A percentile compares a stretch with the other conserved stretches of the same genome.
Conservation (phyloP, 2,888 invertebrate species). For the Cryptophagus acutangulus region DNA sequence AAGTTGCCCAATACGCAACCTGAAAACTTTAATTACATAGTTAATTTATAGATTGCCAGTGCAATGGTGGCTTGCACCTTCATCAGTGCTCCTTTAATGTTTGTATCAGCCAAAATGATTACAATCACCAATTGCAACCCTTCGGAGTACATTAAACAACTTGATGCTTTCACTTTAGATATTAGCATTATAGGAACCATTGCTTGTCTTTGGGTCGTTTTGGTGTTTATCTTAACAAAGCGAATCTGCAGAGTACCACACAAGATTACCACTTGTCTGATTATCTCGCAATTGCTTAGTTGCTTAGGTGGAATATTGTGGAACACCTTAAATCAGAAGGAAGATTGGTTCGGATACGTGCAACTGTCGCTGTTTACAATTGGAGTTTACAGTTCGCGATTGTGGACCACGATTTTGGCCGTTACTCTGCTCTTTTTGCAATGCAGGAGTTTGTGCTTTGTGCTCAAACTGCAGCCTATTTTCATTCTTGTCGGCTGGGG, state of each 20-base stretch:
- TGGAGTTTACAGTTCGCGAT: conserved; percentile 73
- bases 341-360: conserved; percentile 61
- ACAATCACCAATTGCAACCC: conserved; percentile 67
- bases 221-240: conserved; percentile 68
- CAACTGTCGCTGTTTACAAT: conserved; percentile 74
- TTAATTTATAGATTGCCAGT: conserved; percentile 69
- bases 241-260: conserved; percentile 77
- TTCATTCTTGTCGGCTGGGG: conserved; percentile 59
- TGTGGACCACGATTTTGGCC: conserved; percentile 83
- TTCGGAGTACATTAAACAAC: conserved; percentile 67
- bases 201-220: conserved; percentile 73
- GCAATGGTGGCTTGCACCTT: conserved; percentile 94
- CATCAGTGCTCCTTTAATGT: conserved; percentile 91
- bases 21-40: conserved; percentile 5
- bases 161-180: conserved; percentile 77
- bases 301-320: conserved; percentile 73
- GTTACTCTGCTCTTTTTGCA: conserved; percentile 75
- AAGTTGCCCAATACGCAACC: too few species aligned
- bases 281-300: conserved; percentile 64
- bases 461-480: conserved; percentile 68
- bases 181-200: conserved; percentile 74
- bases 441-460: conserved; percentile 77
- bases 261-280: conserved; percentile 70
- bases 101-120: conserved; percentile 90
- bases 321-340: conserved; percentile 55